Base-by-base conservation (phyloP, 2,797 vertebrate species). In the Rhinella marina region DNA sequence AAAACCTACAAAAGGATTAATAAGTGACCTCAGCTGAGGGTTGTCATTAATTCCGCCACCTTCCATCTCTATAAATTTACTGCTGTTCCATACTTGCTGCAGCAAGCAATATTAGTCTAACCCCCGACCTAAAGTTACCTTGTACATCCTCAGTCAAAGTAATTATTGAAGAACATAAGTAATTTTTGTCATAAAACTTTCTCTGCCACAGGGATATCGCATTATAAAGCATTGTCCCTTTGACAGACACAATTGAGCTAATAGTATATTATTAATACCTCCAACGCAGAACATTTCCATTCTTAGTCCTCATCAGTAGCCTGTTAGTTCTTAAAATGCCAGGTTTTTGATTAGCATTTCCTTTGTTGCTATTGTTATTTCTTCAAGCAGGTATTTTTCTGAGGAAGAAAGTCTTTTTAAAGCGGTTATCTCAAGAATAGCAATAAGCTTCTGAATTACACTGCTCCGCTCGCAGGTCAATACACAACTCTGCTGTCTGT, bases 361-460 rank as follows among this genome's bases (percentile, higher is more conserved):
- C 76, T 88, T 84, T 83, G 50, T 86, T 86, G 52, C 61, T 83
- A 73, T 72, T 54, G 57, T 81, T 76, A 75, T 77, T 88, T 88
- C 52, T 78, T 86, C 29, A 50, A 86, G 85, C 52, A 62, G 32
- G 14, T 41, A 61, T 76, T 82, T 70, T 89, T 85, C 81, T 84
- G 32, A 21, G 50, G 29, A 66, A 75, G 50, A 85, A 76, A 68
- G 66, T 83, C 32, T 81, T 88, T 80, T 90, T 81, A 73, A 88
- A 80, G 75, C 27, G 8, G 62, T 75, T 75, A 62, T 25, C 56
- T 8, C 41, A 72, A 86, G 84, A 86, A 86, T 83, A 79, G 77
- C 72, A 86, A 82, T 83, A 89, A 70, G 73, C 75, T 70, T 87
- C 57, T 78, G 66, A 87, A 88, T 87, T 87, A 85, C 88, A 73